phyloP scores from a whole-genome alignment of 2,888 invertebrate genomes.

The Hypselothyrea guttata region DNA sequence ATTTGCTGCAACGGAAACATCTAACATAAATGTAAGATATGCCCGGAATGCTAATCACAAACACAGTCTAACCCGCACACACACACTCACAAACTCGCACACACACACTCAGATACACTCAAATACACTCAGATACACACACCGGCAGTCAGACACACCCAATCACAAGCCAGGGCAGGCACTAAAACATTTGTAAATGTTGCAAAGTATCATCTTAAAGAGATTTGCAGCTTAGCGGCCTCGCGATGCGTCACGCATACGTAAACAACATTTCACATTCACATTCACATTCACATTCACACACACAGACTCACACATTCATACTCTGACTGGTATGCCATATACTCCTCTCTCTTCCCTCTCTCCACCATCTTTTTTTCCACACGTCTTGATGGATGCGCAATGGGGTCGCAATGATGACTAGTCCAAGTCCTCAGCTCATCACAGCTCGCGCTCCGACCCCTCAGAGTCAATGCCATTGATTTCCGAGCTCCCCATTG shows the following conservation, averaged over 20 bases:
- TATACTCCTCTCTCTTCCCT: conserved; percentile 6
- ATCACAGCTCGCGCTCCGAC: background rate
- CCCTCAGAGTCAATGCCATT: conserved; percentile 50
- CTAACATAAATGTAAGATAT: conserved; percentile 78
- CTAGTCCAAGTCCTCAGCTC: conserved; percentile 12
- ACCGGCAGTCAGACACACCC: conserved; percentile 6
- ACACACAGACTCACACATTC: conserved; percentile 3
- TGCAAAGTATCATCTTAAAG: conserved; percentile 80
- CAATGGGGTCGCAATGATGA: conserved; percentile 41
- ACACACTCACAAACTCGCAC: conserved; percentile 8
- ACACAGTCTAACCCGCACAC: conserved; percentile 31
- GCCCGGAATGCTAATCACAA: conserved; percentile 79
- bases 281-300: conserved; percentile 9
- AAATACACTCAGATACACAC: conserved; percentile 1
- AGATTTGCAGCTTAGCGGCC: conserved; percentile 81
- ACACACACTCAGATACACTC: conserved; percentile 21
- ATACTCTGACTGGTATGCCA: background rate
- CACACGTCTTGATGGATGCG: conserved; percentile 45
- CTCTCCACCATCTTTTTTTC: too few species aligned
- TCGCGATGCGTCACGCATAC: conserved; percentile 77
- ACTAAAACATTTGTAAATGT: conserved; percentile 78
- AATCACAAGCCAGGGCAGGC: conserved; percentile 33
- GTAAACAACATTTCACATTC: conserved; percentile 63
- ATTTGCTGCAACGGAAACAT: conserved; percentile 77
- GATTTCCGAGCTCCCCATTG: conserved; percentile 45